Conservation (phyloP, 2,797 vertebrate genomes). For the Petrocephalus sullivani region DNA sequence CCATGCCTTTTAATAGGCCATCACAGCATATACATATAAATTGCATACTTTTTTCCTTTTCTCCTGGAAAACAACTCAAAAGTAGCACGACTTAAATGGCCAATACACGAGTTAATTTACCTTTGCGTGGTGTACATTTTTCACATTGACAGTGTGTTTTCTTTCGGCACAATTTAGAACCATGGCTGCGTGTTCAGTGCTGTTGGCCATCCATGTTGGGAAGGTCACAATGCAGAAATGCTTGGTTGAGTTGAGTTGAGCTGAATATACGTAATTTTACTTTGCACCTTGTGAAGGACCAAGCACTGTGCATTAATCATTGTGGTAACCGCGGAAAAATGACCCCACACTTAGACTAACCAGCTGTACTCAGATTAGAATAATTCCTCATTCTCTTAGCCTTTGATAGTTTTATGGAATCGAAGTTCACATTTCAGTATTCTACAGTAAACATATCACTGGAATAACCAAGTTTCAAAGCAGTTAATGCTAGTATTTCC, state of each 20-base stretch:
- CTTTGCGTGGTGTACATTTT: neutral
- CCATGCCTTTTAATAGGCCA: slow-evolving; percentile 10
- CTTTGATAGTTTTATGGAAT: neutral
- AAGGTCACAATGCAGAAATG: neutral
- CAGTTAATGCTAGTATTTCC: neutral
- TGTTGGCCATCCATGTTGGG: neutral
- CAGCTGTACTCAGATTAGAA: neutral
- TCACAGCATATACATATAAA: neutral
- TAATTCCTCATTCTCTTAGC: neutral
- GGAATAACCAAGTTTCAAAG: neutral
- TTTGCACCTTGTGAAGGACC: neutral
- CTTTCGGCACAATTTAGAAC: neutral
- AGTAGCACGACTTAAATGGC: neutral
- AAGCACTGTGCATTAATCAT: neutral
- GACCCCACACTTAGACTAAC: neutral
- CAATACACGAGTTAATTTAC: neutral
- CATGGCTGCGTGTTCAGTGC: neutral
- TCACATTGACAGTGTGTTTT: neutral
- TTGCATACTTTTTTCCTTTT: neutral
- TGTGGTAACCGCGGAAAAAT: neutral
- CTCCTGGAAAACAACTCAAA: neutral
- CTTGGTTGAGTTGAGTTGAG: neutral
- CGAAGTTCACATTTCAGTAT: neutral
- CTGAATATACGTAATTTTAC: neutral
- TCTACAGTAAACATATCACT: neutral